A percentile compares a stretch with the other conserved stretches of the same genome.
Conservation (phyloP, 2,113 vertebrate species). For the Centropristis striata region DNA sequence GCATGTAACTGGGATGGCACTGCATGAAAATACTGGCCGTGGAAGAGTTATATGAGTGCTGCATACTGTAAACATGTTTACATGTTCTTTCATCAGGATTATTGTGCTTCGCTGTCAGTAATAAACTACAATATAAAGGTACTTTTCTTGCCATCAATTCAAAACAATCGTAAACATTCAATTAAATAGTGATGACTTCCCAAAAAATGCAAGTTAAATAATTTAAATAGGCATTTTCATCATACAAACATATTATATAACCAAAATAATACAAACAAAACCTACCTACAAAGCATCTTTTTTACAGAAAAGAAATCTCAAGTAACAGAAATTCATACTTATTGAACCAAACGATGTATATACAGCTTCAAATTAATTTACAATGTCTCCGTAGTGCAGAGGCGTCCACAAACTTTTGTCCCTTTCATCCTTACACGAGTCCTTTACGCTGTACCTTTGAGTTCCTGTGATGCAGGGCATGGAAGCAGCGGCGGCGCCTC, state of each 20-base stretch:
- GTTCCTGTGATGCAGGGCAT: neutral
- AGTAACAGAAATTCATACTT: conserved; percentile 42
- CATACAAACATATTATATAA: conserved; percentile 29
- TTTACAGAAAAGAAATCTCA: conserved; percentile 16
- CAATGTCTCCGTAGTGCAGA: conserved; percentile 41
- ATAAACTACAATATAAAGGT: conserved; percentile 16
- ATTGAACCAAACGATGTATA: conserved; percentile 38
- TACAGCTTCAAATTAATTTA: conserved; percentile 38
- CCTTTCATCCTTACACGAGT: neutral
- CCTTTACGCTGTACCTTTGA: neutral
- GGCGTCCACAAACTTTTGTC: neutral
- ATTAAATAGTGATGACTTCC: conserved; percentile 13
- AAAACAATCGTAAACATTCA: conserved; percentile 32
- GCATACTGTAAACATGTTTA: conserved; percentile 35
- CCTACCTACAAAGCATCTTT: neutral
- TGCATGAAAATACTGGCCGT: conserved; percentile 28
- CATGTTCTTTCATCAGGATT: conserved; percentile 17
- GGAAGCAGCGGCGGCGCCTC: neutral
- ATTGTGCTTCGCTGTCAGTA: conserved; percentile 43
- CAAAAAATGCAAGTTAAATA: conserved; percentile 32
- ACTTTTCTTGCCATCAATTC: conserved; percentile 22
- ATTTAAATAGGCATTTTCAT: conserved; percentile 41
- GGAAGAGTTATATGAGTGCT: conserved; percentile 23
- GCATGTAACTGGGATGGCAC: conserved; percentile 8
- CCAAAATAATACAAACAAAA: conserved; percentile 14